Percentiles rank a stretch among this genome's conserved stretches.
Conservation (phyloP, 2,888 invertebrate genomes). For the Hymenopus coronatus region DNA sequence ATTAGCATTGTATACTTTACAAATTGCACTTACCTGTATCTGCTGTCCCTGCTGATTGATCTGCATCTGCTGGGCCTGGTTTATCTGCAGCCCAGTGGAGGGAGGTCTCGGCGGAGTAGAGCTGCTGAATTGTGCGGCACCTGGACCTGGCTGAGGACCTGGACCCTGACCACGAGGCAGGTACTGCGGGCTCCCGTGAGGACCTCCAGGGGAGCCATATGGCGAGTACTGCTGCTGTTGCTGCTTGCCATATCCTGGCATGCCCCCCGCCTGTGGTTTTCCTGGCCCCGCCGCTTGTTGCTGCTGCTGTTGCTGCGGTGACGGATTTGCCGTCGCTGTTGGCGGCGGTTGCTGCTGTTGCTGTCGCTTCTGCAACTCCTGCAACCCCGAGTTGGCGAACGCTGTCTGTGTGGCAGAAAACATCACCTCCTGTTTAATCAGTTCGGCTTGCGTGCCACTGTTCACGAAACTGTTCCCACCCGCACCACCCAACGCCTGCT, state of each 20-base stretch:
- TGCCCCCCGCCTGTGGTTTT: neutral
- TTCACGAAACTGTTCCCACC: slow-evolving; percentile 19
- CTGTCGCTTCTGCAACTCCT: slow-evolving; percentile 17
- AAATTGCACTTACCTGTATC: slow-evolving; percentile 65
- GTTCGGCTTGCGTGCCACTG: slow-evolving; percentile 21
- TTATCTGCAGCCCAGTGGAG: slow-evolving; percentile 61
- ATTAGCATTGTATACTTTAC: neutral
- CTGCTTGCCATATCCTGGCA: slow-evolving; percentile 24
- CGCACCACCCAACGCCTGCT: neutral
- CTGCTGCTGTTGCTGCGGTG: slow-evolving; percentile 33
- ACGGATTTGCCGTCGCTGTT: slow-evolving; percentile 33
- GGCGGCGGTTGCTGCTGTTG: slow-evolving; percentile 31
- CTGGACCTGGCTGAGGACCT: slow-evolving; percentile 38
- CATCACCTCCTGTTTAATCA: slow-evolving; percentile 40
- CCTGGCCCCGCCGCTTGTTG: slow-evolving; percentile 12
- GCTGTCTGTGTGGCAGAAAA: slow-evolving; percentile 33
- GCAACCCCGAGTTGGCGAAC: slow-evolving; percentile 21
- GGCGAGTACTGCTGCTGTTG: slow-evolving; percentile 58
- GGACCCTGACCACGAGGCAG: slow-evolving; percentile 45
- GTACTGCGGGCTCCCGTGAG: slow-evolving; percentile 46
- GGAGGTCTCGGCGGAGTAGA: slow-evolving; percentile 53
- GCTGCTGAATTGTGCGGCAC: slow-evolving; percentile 40
- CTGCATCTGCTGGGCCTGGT: slow-evolving; percentile 84
- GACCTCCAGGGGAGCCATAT: slow-evolving; percentile 61
- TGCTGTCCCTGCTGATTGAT: slow-evolving; percentile 74